A percentile compares a stretch with the other conserved stretches of the same genome.
Conservation (phyloP, 2,888 invertebrate species). For the Embidobia sp. region DNA sequence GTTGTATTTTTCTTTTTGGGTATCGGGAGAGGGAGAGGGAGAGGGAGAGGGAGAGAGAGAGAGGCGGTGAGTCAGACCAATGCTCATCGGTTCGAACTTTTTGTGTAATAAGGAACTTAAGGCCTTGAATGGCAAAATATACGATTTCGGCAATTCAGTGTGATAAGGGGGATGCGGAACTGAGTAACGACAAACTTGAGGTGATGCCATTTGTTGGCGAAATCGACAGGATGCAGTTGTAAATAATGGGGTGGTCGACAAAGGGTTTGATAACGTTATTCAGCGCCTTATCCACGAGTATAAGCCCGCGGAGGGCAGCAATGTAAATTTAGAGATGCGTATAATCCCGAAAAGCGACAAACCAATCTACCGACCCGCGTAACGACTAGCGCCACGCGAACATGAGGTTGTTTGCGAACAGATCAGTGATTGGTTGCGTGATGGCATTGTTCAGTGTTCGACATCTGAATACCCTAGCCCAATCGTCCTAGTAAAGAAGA, state of each 20-base stretch:
- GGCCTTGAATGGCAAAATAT: neutral
- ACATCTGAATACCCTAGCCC: slow-evolving; percentile 1
- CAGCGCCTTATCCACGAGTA: neutral
- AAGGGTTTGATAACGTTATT: neutral
- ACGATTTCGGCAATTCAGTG: neutral
- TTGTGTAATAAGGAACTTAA: neutral
- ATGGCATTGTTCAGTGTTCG: neutral
- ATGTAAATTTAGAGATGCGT: neutral
- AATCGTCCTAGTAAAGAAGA: neutral
- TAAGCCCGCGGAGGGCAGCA: neutral
- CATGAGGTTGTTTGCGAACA: neutral
- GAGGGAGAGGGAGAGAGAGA: too few relatives aligned
- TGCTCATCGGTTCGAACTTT: neutral
- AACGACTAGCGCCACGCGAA: neutral
- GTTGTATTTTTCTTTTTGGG: too few relatives aligned
- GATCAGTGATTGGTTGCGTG: neutral
- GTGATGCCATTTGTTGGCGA: neutral
- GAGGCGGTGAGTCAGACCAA: neutral
- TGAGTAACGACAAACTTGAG: neutral
- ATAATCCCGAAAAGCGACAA: neutral
- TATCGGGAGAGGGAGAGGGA: too few relatives aligned
- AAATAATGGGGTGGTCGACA: neutral
- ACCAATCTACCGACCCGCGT: neutral
- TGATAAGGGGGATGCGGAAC: neutral
- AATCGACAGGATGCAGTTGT: neutral